These are phyloP conservation scores for Thaumetopoea pityocampa DNA, from an alignment of 1,140 invertebrate genomes.

Conservation along the genomic window DNA sequence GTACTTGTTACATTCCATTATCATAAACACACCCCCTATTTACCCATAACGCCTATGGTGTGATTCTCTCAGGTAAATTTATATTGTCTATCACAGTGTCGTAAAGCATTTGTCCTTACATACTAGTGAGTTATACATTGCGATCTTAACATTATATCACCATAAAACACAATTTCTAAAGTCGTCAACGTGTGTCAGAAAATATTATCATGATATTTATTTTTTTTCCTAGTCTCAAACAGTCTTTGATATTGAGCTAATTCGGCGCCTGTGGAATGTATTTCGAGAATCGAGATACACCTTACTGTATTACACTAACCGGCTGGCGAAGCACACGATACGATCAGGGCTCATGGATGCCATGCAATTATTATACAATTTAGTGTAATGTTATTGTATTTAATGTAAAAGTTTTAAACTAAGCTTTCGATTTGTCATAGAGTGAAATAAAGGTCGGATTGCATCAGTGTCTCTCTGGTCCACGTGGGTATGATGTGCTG, in stretches of 20 bases:
- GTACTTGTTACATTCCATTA: slow-evolving; percentile 43
- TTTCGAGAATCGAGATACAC: slow-evolving; percentile 39
- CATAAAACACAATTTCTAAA: slow-evolving; percentile 66
- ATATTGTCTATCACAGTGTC: slow-evolving; percentile 72
- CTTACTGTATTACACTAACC: slow-evolving; percentile 27
- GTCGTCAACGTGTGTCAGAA: slow-evolving; percentile 69
- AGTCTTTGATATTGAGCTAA: slow-evolving; percentile 73
- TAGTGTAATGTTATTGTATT: no score
- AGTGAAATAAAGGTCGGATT: no score
- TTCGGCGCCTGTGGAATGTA: slow-evolving; percentile 67
- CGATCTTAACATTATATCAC: slow-evolving; percentile 73
- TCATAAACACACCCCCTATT: slow-evolving; percentile 48
- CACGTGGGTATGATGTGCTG: no score
- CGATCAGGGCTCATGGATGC: no score
- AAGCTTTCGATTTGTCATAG: no score
- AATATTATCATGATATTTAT: slow-evolving; percentile 68
- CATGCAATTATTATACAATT: no score
- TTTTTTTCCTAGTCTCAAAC: slow-evolving; percentile 65
- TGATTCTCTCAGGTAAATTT: slow-evolving; percentile 65
- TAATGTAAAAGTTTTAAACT: no score
- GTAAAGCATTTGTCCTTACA: slow-evolving; percentile 74
- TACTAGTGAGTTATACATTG: slow-evolving; percentile 71
- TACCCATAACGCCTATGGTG: slow-evolving; percentile 61
- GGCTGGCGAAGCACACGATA: no score
- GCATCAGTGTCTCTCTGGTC: no score